Evolutionary conservation across 2,888 invertebrate genomes (phyloP).

Genomic region (Embidobia sp.): DNA sequence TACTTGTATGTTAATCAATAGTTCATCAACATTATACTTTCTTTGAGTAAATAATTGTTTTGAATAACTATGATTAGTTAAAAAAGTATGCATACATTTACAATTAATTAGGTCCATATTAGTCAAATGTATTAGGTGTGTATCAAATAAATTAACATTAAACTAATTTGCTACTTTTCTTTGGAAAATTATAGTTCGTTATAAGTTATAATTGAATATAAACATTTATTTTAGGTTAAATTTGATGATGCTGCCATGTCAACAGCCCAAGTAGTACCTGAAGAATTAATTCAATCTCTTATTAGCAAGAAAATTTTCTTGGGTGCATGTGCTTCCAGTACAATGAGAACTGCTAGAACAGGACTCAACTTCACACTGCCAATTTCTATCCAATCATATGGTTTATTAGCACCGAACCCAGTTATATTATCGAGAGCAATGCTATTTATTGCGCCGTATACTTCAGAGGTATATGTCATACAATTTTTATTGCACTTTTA

Average conservation of each 20-base stretch:
- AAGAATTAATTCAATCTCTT: slow-evolving; percentile 82
- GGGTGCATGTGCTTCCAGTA: slow-evolving; percentile 85
- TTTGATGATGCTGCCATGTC: slow-evolving; percentile 64
- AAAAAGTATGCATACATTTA: too few relatives aligned
- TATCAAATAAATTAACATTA: too few relatives aligned
- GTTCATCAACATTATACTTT: too few relatives aligned
- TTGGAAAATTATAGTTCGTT: too few relatives aligned
- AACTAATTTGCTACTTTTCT: too few relatives aligned
- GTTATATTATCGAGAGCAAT: slow-evolving; percentile 90
- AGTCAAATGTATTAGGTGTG: too few relatives aligned
- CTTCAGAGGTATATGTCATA: slow-evolving; percentile 79
- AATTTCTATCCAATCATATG: slow-evolving; percentile 90
- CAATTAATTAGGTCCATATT: too few relatives aligned
- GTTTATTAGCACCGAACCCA: slow-evolving; percentile 90
- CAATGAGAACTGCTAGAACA: slow-evolving; percentile 82
- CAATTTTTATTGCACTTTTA: too few relatives aligned
- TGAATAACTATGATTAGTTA: too few relatives aligned
- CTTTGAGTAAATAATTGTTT: too few relatives aligned
- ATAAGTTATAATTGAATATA: not conserved
- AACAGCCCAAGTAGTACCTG: slow-evolving; percentile 75
- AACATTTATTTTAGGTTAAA: slow-evolving; percentile 42
- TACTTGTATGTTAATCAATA: too few relatives aligned
- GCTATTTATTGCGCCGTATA: slow-evolving; percentile 92
- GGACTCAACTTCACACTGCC: slow-evolving; percentile 90
- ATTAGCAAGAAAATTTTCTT: slow-evolving; percentile 83